These are phyloP conservation scores for Phocoena sinus DNA, from an alignment of 2,113 vertebrate genomes.

Conservation along the genomic window DNA sequence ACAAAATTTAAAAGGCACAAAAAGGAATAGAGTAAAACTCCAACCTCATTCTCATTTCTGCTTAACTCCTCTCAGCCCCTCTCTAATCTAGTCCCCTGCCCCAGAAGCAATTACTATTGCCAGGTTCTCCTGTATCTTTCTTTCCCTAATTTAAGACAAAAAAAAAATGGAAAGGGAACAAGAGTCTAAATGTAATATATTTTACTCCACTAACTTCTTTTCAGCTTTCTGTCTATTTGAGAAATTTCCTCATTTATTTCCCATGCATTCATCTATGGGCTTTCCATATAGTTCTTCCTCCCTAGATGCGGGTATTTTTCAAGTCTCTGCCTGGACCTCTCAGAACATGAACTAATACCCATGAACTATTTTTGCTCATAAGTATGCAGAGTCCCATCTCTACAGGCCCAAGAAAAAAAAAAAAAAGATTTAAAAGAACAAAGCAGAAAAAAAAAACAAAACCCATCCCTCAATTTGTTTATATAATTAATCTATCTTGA, in stretches of 20 bases:
- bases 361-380: slow-evolving; percentile 1
- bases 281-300: neutral
- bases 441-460: neutral
- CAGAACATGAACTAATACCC: neutral
- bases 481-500: slow-evolving; percentile 59
- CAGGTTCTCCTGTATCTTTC: neutral
- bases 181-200: neutral
- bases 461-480: slow-evolving; percentile 28
- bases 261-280: neutral
- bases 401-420: neutral
- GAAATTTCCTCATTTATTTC: slow-evolving; percentile 1
- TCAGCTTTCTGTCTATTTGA: neutral
- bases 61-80: neutral
- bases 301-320: neutral
- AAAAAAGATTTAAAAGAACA: slow-evolving; percentile 22
- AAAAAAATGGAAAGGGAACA: neutral
- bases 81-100: neutral
- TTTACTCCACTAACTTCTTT: neutral
- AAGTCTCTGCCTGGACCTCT: neutral
- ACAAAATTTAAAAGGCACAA: neutral
- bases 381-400: neutral
- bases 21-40: neutral
- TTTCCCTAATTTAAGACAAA: neutral
- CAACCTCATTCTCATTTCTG: neutral
- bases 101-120: neutral